A percentile compares a stretch with the other conserved stretches of the same genome.
phyloP scores from a whole-genome alignment of 2,888 invertebrate genomes.

The Rugalucina vietnamica region DNA sequence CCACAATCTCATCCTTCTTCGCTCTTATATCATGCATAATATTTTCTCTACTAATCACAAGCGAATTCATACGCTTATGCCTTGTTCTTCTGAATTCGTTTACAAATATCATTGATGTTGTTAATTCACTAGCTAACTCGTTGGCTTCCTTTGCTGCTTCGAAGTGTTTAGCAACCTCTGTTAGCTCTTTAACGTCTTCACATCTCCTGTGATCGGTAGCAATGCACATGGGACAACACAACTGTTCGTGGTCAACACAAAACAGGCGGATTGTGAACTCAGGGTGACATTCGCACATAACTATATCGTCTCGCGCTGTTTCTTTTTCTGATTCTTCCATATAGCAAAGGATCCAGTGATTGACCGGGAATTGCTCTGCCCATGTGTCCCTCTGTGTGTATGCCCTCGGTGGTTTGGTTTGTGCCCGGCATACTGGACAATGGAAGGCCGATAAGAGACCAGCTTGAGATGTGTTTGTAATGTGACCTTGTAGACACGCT shows the following conservation, averaged over 20 bases:
- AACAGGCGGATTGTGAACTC: constrained; percentile 50
- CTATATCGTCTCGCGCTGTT: not conserved
- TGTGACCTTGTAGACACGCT: constrained; percentile 57
- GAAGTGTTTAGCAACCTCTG: constrained; percentile 25
- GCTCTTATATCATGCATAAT: constrained; percentile 28
- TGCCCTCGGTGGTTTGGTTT: constrained; percentile 48
- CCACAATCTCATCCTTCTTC: constrained; percentile 24
- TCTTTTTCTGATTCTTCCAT: constrained; percentile 48
- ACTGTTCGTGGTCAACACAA: constrained; percentile 57
- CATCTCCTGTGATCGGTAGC: constrained; percentile 62
- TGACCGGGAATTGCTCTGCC: constrained; percentile 64
- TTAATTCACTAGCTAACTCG: constrained; percentile 23
- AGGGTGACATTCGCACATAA: constrained; percentile 36
- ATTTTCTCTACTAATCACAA: constrained; percentile 25
- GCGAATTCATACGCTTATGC: not conserved
- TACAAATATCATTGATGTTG: not conserved
- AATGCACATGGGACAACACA: constrained; percentile 64
- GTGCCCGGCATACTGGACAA: constrained; percentile 62
- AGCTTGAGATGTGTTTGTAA: constrained; percentile 32
- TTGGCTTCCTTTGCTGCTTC: constrained; percentile 19
- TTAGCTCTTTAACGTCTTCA: constrained; percentile 56
- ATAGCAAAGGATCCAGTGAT: constrained; percentile 58
- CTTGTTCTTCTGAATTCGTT: not conserved
- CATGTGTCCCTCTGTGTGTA: constrained; percentile 42
- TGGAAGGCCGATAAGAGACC: constrained; percentile 41